These are phyloP conservation scores for Chaenodraco wilsoni DNA, from an alignment of 2,797 vertebrate species.

Conservation along the genomic window DNA sequence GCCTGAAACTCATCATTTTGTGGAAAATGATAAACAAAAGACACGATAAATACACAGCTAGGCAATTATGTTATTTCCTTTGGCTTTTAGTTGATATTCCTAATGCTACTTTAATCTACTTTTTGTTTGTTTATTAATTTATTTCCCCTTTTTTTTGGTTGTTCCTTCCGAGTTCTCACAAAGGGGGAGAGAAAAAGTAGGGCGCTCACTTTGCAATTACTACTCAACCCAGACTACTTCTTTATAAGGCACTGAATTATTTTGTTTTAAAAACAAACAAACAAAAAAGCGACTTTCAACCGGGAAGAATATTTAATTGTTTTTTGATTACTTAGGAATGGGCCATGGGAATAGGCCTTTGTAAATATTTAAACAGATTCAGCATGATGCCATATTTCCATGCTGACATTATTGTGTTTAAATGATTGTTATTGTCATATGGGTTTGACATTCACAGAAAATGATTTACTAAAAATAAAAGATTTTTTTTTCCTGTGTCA, in stretches of 20 bases:
- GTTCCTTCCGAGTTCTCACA: conserved; percentile 77
- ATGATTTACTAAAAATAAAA: conserved; percentile 59
- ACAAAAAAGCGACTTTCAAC: conserved; percentile 83
- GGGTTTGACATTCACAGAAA: conserved; percentile 74
- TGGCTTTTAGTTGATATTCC: conserved; percentile 76
- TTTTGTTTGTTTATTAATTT: conserved; percentile 77
- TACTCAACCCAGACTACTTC: conserved; percentile 77
- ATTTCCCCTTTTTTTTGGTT: conserved; percentile 67
- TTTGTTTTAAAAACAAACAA: conserved; percentile 86
- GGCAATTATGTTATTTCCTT: conserved; percentile 80
- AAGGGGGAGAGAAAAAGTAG: conserved; percentile 79
- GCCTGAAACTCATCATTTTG: conserved; percentile 63
- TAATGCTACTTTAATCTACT: conserved; percentile 77
- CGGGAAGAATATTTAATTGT: conserved; percentile 89
- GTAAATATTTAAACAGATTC: conserved; percentile 90
- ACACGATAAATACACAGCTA: conserved; percentile 75
- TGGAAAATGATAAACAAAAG: conserved; percentile 70
- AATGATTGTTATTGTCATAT: conserved; percentile 82
- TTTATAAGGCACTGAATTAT: conserved; percentile 85
- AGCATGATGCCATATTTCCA: conserved; percentile 84
- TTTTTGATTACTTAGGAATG: conserved; percentile 87
- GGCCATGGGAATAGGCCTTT: conserved; percentile 85
- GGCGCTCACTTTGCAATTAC: conserved; percentile 84
- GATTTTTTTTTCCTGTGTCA: conserved; percentile 53
- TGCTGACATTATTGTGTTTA: conserved; percentile 83